Base-by-base conservation (phyloP, 2,797 vertebrate genomes). In the Oreortyx pictus region DNA sequence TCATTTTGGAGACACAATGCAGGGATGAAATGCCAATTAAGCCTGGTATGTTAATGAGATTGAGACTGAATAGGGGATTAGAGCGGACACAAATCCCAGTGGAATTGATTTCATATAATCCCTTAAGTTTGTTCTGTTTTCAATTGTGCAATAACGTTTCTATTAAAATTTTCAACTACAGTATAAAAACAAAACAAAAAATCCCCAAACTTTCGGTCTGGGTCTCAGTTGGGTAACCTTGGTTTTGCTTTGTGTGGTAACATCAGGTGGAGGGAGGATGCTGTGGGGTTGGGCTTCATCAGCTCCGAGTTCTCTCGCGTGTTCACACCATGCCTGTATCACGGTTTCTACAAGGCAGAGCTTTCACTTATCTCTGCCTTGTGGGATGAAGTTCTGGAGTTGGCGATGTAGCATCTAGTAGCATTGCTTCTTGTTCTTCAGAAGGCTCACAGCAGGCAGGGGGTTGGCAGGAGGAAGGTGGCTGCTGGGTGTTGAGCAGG, bases 1-100 rank as follows among this genome's bases (percentile, higher is more conserved):
- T 97, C 95, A 27, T 95, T 96, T 94, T 93, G 74, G 96, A 96
- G 97, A 97, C 95, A 98, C 98, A 98, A 97, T 97, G 97, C 84
- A 61, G 86, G 93, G 97, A 97, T 97, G 97, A 98, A 98, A 97
- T 95, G 96, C 97, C 97, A 97, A 97, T 98, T 97, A 97, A 96
- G 97, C 94, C 89, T 94, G 95, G 95, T 96, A 93, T 97, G 97
- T 96, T 97, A 97, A 98, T 96, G 96, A 97, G 97, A 93, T 84
- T 89, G 95, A 79, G 96, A 56, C 96, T 98, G 98, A 97, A 97
- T 97, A 96, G 96, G 56, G 85, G 96, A 96, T 96, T 93, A 95
- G 92, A 95, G 94, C 82, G 94, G 96, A 94, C 95, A 87, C 84
- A 88, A 92, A 96, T 97, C 97, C 97, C 95, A 62, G 92, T 66